These are phyloP conservation scores for Drosophila teissieri DNA, from an alignment of 1,140 invertebrate genomes.

Conservation along the genomic window DNA sequence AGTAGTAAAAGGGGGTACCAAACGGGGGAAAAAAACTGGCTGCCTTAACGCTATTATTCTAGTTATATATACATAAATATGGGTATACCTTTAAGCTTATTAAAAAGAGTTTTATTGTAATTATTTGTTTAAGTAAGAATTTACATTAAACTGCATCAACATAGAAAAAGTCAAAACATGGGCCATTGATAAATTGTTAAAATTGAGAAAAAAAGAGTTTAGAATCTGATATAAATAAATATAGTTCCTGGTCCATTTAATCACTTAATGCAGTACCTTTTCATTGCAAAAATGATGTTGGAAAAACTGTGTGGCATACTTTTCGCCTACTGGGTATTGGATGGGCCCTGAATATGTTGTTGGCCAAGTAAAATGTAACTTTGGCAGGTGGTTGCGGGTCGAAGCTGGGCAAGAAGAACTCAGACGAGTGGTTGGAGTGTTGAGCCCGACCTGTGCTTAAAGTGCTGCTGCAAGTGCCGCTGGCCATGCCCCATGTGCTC, in stretches of 20 bases:
- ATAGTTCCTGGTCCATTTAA: too few relatives aligned
- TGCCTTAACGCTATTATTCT: neutral
- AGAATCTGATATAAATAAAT: too few relatives aligned
- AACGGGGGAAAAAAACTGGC: constrained; percentile 9
- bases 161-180: too few relatives aligned
- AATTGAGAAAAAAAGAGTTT: too few relatives aligned
- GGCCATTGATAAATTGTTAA: too few relatives aligned
- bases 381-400: constrained; percentile 40
- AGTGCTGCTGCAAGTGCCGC: constrained; percentile 48
- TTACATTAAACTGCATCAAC: too few relatives aligned
- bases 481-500: constrained; percentile 25
- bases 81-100: neutral
- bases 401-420: neutral
- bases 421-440: constrained; percentile 27
- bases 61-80: neutral
- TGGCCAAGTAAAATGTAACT: constrained; percentile 32
- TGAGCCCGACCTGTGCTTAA: constrained; percentile 53
- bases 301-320: neutral
- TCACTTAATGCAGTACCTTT: too few relatives aligned
- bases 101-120: neutral
- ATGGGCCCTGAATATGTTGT: constrained; percentile 24
- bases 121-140: too few relatives aligned
- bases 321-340: constrained; percentile 17
- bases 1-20: constrained; percentile 38
- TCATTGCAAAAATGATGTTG: too few relatives aligned